These are phyloP conservation scores for Maccullochella peelii DNA, from an alignment of 2,113 vertebrate genomes.

Conservation along the genomic window DNA sequence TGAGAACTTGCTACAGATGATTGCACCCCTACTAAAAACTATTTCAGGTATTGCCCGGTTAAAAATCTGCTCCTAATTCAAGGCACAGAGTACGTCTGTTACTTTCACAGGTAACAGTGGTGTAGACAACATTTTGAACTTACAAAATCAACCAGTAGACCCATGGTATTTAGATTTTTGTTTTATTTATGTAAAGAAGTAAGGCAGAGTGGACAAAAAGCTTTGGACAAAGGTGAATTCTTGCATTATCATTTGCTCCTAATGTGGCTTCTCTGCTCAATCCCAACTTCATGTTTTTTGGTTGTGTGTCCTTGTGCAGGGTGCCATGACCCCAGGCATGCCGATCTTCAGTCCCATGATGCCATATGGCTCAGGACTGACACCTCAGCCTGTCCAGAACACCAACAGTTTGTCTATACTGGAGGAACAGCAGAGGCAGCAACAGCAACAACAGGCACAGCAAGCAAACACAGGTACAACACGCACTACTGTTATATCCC, in stretches of 20 bases:
- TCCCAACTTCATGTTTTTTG: neutral
- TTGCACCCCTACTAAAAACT: neutral
- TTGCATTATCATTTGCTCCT: neutral
- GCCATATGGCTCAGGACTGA: conserved; percentile 96
- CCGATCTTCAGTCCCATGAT: conserved; percentile 98
- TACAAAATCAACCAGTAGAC: neutral
- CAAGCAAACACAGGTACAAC: conserved; percentile 80
- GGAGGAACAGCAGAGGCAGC: conserved; percentile 95
- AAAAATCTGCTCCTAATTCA: too few relatives aligned
- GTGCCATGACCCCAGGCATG: conserved; percentile 95
- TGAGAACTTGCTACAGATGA: neutral
- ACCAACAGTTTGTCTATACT: conserved; percentile 93
- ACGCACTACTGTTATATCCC: neutral
- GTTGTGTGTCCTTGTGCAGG: conserved; percentile 73
- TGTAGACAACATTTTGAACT: neutral
- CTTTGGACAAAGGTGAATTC: neutral
- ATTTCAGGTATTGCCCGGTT: neutral
- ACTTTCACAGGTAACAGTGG: neutral
- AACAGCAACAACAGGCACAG: conserved; percentile 86
- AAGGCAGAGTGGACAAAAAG: neutral
- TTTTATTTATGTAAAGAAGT: neutral
- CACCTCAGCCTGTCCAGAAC: conserved; percentile 95
- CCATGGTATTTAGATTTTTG: neutral
- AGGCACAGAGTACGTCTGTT: neutral
- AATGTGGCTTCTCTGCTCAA: neutral